Evolutionary conservation across 2,888 invertebrate species (phyloP).

Genomic region (Temnothorax unifasciatus): DNA sequence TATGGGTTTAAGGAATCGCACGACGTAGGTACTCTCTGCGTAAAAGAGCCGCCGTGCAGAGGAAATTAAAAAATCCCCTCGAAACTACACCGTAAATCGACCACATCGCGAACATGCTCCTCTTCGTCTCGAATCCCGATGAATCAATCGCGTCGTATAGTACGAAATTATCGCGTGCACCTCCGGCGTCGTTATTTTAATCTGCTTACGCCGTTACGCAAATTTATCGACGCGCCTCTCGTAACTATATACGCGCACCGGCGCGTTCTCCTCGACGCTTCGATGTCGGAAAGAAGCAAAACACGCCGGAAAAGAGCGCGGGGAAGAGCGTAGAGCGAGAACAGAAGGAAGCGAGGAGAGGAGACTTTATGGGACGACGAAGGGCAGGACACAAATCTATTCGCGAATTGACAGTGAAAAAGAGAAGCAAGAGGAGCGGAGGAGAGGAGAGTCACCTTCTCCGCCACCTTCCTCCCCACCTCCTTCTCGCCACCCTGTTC

Average conservation of each 20-base stretch:
- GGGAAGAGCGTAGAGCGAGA: background rate
- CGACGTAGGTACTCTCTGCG: background rate
- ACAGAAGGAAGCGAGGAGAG: conserved; percentile 23
- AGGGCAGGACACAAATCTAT: conserved; percentile 61
- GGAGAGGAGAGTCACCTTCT: conserved; percentile 39
- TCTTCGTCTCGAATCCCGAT: conserved; percentile 27
- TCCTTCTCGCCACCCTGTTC: conserved; percentile 18
- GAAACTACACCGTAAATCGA: conserved; percentile 27
- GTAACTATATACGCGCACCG: conserved; percentile 47
- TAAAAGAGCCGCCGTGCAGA: conserved; percentile 42
- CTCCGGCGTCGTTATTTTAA: conserved; percentile 52
- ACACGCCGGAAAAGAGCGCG: conserved; percentile 22
- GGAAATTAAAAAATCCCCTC: conserved; percentile 37
- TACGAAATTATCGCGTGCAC: conserved; percentile 47
- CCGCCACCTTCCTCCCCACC: conserved; percentile 55
- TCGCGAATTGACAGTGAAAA: conserved; percentile 45
- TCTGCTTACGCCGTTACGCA: conserved; percentile 45
- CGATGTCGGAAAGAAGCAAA: conserved; percentile 33
- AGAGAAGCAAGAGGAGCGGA: conserved; percentile 9
- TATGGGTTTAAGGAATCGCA: conserved; percentile 60
- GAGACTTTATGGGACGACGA: conserved; percentile 72
- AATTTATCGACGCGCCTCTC: conserved; percentile 54
- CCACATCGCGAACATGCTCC: background rate
- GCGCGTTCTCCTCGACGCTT: conserved; percentile 30
- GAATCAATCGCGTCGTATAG: conserved; percentile 54